Conservation (phyloP, 2,797 vertebrate genomes). For the Lateolabrax maculatus region DNA sequence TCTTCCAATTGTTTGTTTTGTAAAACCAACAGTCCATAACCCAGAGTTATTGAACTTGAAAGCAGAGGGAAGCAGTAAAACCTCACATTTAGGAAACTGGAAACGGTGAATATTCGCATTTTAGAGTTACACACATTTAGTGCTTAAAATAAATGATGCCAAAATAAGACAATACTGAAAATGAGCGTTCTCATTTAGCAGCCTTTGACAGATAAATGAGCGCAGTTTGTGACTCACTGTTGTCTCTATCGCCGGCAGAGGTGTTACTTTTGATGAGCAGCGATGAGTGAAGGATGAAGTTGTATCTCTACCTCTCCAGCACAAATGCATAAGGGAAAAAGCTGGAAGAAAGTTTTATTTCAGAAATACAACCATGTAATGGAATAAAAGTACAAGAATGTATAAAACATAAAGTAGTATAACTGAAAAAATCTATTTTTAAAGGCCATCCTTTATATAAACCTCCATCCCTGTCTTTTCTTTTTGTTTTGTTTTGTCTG, state of each 20-base stretch:
- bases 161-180: conserved; percentile 1
- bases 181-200: not conserved
- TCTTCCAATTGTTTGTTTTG: not conserved
- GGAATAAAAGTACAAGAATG: too few relatives aligned
- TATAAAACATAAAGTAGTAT: too few relatives aligned
- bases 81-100: not conserved
- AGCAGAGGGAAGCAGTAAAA: not conserved
- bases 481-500: too few relatives aligned
- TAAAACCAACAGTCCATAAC: not conserved
- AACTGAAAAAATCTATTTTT: too few relatives aligned
- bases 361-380: too few relatives aligned
- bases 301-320: not conserved
- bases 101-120: not conserved
- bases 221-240: not conserved
- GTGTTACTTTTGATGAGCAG: not conserved
- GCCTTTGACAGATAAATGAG: not conserved
- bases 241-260: conserved; percentile 4
- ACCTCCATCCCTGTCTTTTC: too few relatives aligned
- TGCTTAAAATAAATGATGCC: too few relatives aligned
- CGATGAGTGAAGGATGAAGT: not conserved
- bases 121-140: too few relatives aligned
- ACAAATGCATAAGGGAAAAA: conserved; percentile 1
- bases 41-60: not conserved
- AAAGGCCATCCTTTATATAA: too few relatives aligned
- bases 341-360: too few relatives aligned